Evolutionary conservation across 2,113 vertebrate genomes (phyloP).

Genomic region (Percopsis transmontana): DNA sequence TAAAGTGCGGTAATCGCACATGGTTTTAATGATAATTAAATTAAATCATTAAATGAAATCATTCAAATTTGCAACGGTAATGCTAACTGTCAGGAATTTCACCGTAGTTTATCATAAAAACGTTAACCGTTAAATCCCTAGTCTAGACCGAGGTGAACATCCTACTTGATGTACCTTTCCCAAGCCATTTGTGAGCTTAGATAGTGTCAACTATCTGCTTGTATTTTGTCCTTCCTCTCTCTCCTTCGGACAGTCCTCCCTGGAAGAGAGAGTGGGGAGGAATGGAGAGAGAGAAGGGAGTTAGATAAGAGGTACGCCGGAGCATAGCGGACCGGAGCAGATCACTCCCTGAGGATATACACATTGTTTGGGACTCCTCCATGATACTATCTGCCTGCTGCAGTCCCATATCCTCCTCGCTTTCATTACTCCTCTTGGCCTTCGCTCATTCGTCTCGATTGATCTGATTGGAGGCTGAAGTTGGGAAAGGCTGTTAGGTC

Average conservation of each 20-base stretch:
- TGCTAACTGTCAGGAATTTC: no score
- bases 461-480: conserved; percentile 23
- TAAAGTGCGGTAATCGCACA: no score
- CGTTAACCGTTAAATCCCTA: no score
- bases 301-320: conserved; percentile 15
- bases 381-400: conserved; percentile 51
- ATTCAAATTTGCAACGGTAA: no score
- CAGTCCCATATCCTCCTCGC: conserved; percentile 21
- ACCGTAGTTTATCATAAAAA: no score
- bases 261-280: not conserved
- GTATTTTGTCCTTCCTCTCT: conserved; percentile 18
- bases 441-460: conserved; percentile 17
- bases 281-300: conserved; percentile 3
- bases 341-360: conserved; percentile 57
- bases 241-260: conserved; percentile 12
- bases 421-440: not conserved
- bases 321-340: conserved; percentile 42
- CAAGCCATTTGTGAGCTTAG: no score
- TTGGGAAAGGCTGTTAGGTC: no score
- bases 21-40: no score
- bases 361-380: conserved; percentile 51
- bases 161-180: no score
- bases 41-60: no score
- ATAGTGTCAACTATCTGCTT: not conserved
- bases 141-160: no score